These are phyloP conservation scores for Leptinotarsa tumamoca DNA, from an alignment of 2,888 invertebrate species.

Conservation along the genomic window DNA sequence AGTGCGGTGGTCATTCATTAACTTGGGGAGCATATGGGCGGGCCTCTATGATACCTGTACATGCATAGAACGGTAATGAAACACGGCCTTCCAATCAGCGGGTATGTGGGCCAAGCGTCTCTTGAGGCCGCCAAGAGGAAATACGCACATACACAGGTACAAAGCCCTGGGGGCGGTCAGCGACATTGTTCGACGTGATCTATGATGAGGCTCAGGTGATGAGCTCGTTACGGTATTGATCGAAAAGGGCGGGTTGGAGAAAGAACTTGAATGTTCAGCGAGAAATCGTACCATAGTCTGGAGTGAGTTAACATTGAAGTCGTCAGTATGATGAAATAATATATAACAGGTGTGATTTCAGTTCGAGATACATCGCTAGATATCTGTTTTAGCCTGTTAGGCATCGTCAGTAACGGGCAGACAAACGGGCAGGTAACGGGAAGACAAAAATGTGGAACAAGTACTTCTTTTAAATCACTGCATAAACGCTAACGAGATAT, in stretches of 20 bases:
- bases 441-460: too few species aligned
- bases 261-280: too few species aligned
- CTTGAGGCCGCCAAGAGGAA: constrained; percentile 50
- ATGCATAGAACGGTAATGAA: constrained; percentile 61
- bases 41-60: constrained; percentile 43
- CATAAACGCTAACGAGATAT: too few species aligned
- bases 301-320: too few species aligned
- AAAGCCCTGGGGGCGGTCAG: constrained; percentile 48
- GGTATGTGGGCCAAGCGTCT: constrained; percentile 38
- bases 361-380: too few species aligned
- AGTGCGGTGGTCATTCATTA: constrained; percentile 37
- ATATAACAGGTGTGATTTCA: too few species aligned
- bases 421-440: too few species aligned
- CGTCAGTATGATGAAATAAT: too few species aligned
- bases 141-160: constrained; percentile 52
- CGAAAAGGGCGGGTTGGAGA: neutral
- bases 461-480: too few species aligned
- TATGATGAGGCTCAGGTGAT: constrained; percentile 38
- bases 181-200: constrained; percentile 51
- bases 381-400: too few species aligned
- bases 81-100: constrained; percentile 65
- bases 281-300: too few species aligned
- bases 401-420: too few species aligned
- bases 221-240: neutral
- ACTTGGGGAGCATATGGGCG: constrained; percentile 34